Evolutionary conservation across 2,888 invertebrate species (phyloP).

Genomic region (Conops quadrifasciatus): DNA sequence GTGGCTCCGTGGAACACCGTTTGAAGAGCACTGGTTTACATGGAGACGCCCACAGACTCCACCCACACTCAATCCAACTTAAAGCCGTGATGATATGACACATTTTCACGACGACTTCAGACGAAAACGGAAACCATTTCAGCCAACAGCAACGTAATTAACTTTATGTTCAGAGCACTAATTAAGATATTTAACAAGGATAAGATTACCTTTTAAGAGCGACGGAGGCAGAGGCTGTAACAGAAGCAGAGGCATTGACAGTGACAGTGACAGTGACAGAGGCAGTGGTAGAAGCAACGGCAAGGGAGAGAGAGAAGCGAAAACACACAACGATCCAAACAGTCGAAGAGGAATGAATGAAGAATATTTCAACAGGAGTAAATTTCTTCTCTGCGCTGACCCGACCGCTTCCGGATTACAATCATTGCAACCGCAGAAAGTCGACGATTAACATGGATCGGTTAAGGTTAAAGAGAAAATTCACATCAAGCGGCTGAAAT

Average conservation of each 20-base stretch:
- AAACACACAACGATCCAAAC: neutral
- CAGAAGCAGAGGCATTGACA: neutral
- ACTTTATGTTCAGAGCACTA: slow-evolving; percentile 47
- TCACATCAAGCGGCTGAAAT: slow-evolving; percentile 18
- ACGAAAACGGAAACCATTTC: slow-evolving; percentile 41
- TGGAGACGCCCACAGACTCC: neutral
- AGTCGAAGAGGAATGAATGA: neutral
- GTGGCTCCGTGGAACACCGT: no score
- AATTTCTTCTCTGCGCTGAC: no score
- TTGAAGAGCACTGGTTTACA: no score
- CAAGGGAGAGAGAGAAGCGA: neutral
- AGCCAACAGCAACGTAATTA: slow-evolving; percentile 47
- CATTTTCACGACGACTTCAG: neutral
- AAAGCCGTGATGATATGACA: no score
- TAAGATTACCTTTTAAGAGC: slow-evolving; percentile 44
- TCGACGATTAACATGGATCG: slow-evolving; percentile 26
- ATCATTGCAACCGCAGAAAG: slow-evolving; percentile 1
- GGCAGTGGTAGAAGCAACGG: neutral
- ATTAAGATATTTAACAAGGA: slow-evolving; percentile 48
- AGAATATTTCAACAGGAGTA: no score
- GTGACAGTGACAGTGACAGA: neutral
- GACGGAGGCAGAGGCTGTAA: neutral
- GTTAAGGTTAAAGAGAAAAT: slow-evolving; percentile 22
- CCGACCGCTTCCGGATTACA: no score
- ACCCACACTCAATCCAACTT: neutral